Percentiles rank a stretch among this genome's conserved stretches.
phyloP scores from a whole-genome alignment of 2,797 vertebrate genomes.

The Ptychadena robeensis region DNA sequence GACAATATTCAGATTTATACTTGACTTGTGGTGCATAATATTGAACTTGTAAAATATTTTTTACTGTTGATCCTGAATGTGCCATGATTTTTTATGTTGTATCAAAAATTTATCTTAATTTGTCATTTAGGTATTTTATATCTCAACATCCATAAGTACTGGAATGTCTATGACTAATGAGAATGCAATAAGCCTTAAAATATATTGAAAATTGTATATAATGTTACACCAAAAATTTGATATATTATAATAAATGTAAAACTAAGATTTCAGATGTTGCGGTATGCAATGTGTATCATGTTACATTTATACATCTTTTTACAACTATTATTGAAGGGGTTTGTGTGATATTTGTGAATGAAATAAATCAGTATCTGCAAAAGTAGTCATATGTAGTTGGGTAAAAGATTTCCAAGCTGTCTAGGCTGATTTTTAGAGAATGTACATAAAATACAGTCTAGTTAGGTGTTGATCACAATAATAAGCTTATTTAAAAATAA shows the following conservation, averaged over 20 bases:
- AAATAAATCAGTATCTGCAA: no score
- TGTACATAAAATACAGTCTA: no score
- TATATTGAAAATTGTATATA: slow-evolving; percentile 44
- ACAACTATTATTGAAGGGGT: no score
- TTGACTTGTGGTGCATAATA: slow-evolving; percentile 54
- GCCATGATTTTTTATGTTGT: slow-evolving; percentile 45
- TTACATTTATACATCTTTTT: not conserved
- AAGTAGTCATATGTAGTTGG: no score
- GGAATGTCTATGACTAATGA: slow-evolving; percentile 28
- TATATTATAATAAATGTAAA: slow-evolving; percentile 57
- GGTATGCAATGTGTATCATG: slow-evolving; percentile 11
- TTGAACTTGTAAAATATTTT: slow-evolving; percentile 45
- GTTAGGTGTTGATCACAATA: no score
- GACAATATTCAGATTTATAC: slow-evolving; percentile 36
- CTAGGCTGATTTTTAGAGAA: no score
- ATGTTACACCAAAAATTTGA: slow-evolving; percentile 14
- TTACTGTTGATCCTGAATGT: slow-evolving; percentile 25
- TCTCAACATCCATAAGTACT: slow-evolving; percentile 9
- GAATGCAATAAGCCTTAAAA: slow-evolving; percentile 15
- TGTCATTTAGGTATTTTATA: slow-evolving; percentile 22
- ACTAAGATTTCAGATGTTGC: slow-evolving; percentile 19
- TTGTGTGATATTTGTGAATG: no score
- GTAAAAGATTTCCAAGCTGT: no score
- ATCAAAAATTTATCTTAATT: slow-evolving; percentile 22
- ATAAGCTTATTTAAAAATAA: no score